Evolutionary conservation across 2,888 invertebrate species (phyloP), one percentile per base, ranked within the genome.

Genomic region (Diabrotica balteata): DNA sequence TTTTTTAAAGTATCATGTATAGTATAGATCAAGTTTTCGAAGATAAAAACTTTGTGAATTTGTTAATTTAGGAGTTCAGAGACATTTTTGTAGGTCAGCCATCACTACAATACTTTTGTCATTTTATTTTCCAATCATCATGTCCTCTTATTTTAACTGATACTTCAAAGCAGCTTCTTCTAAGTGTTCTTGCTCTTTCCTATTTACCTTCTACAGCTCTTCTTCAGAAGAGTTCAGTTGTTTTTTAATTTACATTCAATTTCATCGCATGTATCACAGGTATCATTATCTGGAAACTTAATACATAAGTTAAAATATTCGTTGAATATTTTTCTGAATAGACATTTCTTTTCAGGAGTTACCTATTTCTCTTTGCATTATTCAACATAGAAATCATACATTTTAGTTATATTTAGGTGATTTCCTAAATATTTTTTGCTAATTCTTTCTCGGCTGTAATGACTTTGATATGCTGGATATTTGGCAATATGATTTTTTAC

Each of bases 301-400:
- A 68, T 66, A 32, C 58, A 59, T 47, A 63, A 63, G 53, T 67
- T 71, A 54, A 72, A 72, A 55, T 72, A 70, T 43, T 59, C 59
- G 55, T 68, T 74, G 47, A 74, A 74, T 58, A 72, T 71, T 54
- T 72, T 62, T 46, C 55, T 42, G 59, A 70, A 66, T 8, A 70
- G 59, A 71, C 74, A 73, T 45, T 22, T 59, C 49, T 59, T 59
- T 10, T 10, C 50, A 22, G 47, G 50, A 32, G 32, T 32, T 32
- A 32, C 32, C 32, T 32, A 4, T 59, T 32, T 42, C 49, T 59
- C 8, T 52, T 52, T 17, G 51, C 43, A 51, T 43, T 60, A 44
- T 46, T 60, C 8, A 46, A 52, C 45, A 52, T 60, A 60, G 68
- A 69, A 17, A 53, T 66, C 50, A 51, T 67, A 69, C 71, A 73